Conservation (phyloP, 2,888 invertebrate species). For the Myopa tessellatipennis region DNA sequence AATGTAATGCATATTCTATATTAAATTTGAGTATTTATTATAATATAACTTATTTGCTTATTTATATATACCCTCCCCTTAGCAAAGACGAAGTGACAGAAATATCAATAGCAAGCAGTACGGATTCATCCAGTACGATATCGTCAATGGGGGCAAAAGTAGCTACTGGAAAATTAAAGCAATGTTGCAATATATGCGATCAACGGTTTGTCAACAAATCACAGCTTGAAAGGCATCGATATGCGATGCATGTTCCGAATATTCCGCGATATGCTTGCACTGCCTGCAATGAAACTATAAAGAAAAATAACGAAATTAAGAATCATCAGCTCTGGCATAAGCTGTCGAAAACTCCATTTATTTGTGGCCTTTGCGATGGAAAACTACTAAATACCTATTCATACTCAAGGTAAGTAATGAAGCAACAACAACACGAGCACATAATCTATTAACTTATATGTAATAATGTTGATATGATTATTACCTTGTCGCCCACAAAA, state of each 20-base stretch:
- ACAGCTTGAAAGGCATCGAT: constrained; percentile 58
- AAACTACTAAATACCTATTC: constrained; percentile 58
- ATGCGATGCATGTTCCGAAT: constrained; percentile 56
- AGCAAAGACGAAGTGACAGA: constrained; percentile 60
- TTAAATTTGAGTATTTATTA: no score
- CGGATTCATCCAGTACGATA: neutral
- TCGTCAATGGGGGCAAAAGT: neutral
- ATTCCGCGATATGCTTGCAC: constrained; percentile 68
- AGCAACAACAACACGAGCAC: no score
- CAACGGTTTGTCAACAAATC: constrained; percentile 58
- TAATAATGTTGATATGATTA: no score
- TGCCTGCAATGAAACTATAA: constrained; percentile 69
- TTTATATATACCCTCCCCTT: neutral
- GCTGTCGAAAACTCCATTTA: constrained; percentile 66
- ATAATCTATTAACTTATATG: no score
- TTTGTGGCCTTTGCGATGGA: constrained; percentile 68
- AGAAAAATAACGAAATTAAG: constrained; percentile 62
- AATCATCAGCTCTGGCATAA: constrained; percentile 69
- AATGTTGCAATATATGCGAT: constrained; percentile 58
- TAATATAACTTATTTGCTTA: neutral
- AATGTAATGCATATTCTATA: constrained; percentile 51
- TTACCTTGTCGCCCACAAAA: no score
- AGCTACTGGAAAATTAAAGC: constrained; percentile 45
- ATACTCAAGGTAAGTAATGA: constrained; percentile 49
- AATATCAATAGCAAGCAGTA: neutral